Conservation (phyloP, 2,888 invertebrate genomes). For the Malthinus flaveolus region DNA sequence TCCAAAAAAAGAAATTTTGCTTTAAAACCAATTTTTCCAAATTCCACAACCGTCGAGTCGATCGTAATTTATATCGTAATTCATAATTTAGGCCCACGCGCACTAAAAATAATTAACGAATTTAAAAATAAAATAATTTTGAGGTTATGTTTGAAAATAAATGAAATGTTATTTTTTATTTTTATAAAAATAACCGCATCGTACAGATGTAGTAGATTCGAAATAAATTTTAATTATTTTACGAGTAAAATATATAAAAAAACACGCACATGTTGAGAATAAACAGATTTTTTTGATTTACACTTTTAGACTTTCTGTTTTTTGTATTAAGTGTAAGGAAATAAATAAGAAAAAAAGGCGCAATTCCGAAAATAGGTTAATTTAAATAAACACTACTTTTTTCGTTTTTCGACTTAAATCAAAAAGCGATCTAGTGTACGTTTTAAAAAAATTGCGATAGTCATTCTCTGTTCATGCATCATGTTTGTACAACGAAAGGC, state of each 20-base stretch:
- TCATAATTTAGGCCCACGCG: too few species aligned
- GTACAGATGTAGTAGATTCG: constrained; percentile 10
- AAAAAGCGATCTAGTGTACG: constrained; percentile 6
- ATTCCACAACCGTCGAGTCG: too few species aligned
- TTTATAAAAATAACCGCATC: constrained; percentile 7
- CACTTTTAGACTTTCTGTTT: neutral
- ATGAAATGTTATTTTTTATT: constrained; percentile 3
- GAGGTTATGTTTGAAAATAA: neutral
- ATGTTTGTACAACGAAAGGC: constrained; percentile 21
- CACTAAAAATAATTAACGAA: too few species aligned
- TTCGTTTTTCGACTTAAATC: neutral
- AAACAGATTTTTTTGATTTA: constrained; percentile 15
- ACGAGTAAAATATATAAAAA: constrained; percentile 15
- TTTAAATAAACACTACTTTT: neutral
- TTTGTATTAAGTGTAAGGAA: neutral
- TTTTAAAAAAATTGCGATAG: constrained; percentile 26
- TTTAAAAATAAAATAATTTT: neutral
- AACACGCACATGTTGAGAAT: constrained; percentile 25
- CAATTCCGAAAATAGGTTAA: neutral
- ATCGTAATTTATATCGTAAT: too few species aligned
- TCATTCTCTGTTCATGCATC: constrained; percentile 24
- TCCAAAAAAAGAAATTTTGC: too few species aligned
- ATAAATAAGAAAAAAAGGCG: neutral
- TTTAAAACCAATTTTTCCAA: too few species aligned
- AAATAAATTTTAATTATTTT: constrained; percentile 21